Base-by-base conservation (phyloP, 53 echinoderm and acorn worm species). In the Paracentrotus lividus region DNA sequence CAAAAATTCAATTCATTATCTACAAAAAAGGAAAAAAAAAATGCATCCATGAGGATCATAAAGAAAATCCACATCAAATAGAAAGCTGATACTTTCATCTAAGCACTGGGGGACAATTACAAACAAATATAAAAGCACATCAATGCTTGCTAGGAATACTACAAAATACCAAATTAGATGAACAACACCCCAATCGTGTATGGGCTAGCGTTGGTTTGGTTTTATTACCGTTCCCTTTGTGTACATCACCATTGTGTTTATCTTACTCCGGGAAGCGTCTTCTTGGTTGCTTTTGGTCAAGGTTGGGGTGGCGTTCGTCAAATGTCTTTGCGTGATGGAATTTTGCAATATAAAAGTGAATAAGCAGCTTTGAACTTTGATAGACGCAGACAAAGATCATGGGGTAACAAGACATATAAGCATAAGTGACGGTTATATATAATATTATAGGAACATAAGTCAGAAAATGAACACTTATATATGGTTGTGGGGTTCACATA, bases 271-370 rank as follows among this genome's bases (percentile, higher is more conserved):
- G 49, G 89, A 87, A 5, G 95, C 95, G 90, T 96, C 97, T 68
- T 97, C 97, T 92, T 96, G 93, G 72, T 97, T 96, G 86, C 96
- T 97, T 95, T 97, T 97, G 86, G 96, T 97, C 96, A 97, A 88
- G n/a, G 94, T 94, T 96, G 94, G 95, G 96, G 31, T 93, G 55
- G 88, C 57, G 96, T 85, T 94, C 88, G 31, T 96, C 96, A 90
- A 85, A 56, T 52, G 94, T 92, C 95, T 95, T 92, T 78, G 92
- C 92, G 29, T 78, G 92, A 59, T 81, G 92, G 92, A 72, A 90
- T 90, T 90, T 91, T 91, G 69, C 67, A n/a, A 75, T 47, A 91
- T 68, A 91, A 72, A 33, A 91, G 91, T 91, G 91, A 91, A 91
- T 91, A 38, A 69, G 91, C 91, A 53, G 54, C 49, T 91, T n/a